Evolutionary conservation across 2,113 vertebrate species (phyloP), one percentile per base, ranked within the genome.

Genomic region (Percina caprodes): DNA sequence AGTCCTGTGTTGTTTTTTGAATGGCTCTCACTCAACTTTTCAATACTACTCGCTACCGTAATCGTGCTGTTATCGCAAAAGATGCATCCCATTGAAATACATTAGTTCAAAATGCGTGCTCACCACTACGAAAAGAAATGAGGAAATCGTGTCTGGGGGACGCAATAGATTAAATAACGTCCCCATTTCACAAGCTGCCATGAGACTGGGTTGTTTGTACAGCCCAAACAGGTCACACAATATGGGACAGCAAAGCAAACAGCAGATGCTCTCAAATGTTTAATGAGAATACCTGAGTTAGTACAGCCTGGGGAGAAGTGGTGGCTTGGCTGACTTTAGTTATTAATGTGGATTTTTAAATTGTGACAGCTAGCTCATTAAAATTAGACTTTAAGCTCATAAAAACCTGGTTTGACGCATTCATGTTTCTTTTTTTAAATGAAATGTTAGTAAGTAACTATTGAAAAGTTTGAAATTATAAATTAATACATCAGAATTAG

Each of bases 221-320:
- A 74, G 63, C 19, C 42, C 18, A 54, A 75, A 77, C 71, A 70
- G 51, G 61, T 75, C 65, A 75, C 21, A 77, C 18, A 19, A 15
- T 23, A 13, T 42, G 66, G 26, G 23, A 61, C 55, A 21, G 56
- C 4, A 74, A 52, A 77, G 35, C 60, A 54, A 87, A 80, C 56
- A 68, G 16, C 42, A 63, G 45, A 10, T 30, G 35, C 30, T 69
- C 52, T 62, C 56, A 35, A 58, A 65, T 46, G 35, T 78, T 52
- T 39, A 68, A 78, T 72, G 48, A 80, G 58, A 52, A 48, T 10
- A 18, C 15, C 55, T 15, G 65, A 55, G 42, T 23, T 55, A 3
- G 39, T 42, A 18, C 55, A 68, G 62, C 69, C 73, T 6, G 21
- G 7, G 19, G 24, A 55, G 12, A 14, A 30, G 12, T 18, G 13